Conservation (phyloP, 2,888 invertebrate genomes). For the Corythucha ciliata region DNA sequence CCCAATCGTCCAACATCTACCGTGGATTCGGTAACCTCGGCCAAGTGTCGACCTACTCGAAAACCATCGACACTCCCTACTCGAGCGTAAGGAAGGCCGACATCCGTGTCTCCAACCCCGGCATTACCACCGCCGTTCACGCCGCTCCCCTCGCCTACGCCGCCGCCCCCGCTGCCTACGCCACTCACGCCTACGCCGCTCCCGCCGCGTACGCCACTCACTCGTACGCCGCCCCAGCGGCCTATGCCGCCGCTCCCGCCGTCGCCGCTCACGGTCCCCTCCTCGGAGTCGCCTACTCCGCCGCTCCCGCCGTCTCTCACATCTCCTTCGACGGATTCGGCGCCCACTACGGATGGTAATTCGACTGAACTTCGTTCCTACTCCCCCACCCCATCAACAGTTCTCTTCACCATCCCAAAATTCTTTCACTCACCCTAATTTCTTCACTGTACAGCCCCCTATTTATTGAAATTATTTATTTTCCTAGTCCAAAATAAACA, state of each 20-base stretch:
- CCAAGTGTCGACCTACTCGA: constrained; percentile 54
- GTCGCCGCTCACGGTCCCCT: constrained; percentile 24
- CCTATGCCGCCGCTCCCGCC: constrained; percentile 23
- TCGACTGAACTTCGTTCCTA: constrained; percentile 3
- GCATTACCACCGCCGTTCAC: constrained; percentile 38
- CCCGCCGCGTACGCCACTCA: constrained; percentile 38
- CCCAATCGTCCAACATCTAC: constrained; percentile 51
- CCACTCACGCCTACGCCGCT: constrained; percentile 34
- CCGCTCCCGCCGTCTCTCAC: constrained; percentile 35
- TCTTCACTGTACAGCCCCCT: too few relatives aligned
- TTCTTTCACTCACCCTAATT: too few relatives aligned
- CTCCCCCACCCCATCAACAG: not conserved
- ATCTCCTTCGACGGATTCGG: constrained; percentile 34
- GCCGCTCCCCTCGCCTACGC: constrained; percentile 38
- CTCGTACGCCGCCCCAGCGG: constrained; percentile 35
- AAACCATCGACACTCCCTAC: constrained; percentile 61
- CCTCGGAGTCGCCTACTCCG: constrained; percentile 34
- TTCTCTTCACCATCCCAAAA: not conserved
- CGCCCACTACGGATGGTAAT: constrained; percentile 34
- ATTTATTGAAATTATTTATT: too few relatives aligned
- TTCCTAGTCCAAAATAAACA: too few relatives aligned
- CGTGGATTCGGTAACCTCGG: constrained; percentile 58
- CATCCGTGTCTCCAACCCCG: constrained; percentile 58
- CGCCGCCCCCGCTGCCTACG: constrained; percentile 29
- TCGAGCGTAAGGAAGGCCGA: constrained; percentile 61